Base-by-base conservation (phyloP, 2,888 invertebrate genomes). In the Platerodrilus igneus region DNA sequence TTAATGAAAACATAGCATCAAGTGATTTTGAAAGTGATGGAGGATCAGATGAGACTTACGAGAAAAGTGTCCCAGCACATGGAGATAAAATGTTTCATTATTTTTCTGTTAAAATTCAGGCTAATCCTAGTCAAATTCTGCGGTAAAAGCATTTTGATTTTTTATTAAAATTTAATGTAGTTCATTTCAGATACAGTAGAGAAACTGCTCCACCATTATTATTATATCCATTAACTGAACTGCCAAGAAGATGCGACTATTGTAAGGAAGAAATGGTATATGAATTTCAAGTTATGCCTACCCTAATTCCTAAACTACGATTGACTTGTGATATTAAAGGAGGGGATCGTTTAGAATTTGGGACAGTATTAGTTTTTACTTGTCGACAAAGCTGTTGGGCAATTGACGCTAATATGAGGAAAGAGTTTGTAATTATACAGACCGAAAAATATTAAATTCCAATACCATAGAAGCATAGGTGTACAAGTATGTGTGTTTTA, bases 351-450 rank as follows among this genome's bases (percentile, higher is more conserved):
- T 67, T 88, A 22, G 92, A 93, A 66, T 92, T 86, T 64, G 87
- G 92, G 5, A 90, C 88, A n/a, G 83, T 90, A 2, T 69, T 91
- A 8, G 70, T 92, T 9, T 92, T 82, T 62, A 86, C 91, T 1
- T 94, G 93, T 63, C 71, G 77, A 21, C 77, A 78, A 56, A 91
- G 88, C 60, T 93, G 93, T 67, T 92, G 92, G 92, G 11, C 31
- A 4, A 71, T 77, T 0, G 76, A 77, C 3, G 83, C 83, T 53
- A 73, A 72, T 22, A 72, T 77, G 51, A 77, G 81, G 37, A 75
- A 77, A 48, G 91, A 91, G 68, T 73, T 75, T 41, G 77, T 87
- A 9, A 66, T 88, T 38, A 78, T 90, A 52, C 90, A 91, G 70
- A 76, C 79, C 4, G 90, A 91, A 68, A 64, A 37, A 33, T 45